Percentiles rank a stretch among this genome's conserved stretches.
Evolutionary conservation across 1,140 invertebrate species (phyloP).

Genomic region (Belonocnema kinseyi): DNA sequence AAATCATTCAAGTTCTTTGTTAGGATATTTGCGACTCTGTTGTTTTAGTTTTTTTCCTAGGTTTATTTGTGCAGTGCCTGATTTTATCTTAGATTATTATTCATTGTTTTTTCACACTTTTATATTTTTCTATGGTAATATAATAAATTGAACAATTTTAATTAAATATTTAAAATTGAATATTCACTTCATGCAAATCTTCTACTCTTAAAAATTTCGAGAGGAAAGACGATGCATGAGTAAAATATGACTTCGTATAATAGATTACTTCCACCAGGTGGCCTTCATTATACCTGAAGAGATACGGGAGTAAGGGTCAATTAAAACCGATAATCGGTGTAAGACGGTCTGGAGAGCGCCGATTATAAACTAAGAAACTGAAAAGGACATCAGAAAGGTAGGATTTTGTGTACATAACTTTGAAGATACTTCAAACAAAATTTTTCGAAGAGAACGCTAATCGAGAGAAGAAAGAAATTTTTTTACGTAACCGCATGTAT

Average conservation of each 20-base stretch:
- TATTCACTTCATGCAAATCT: too few relatives aligned
- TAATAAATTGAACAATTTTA: too few relatives aligned
- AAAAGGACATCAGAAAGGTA: background rate
- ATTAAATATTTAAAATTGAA: too few relatives aligned
- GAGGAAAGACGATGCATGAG: background rate
- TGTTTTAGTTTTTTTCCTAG: too few relatives aligned
- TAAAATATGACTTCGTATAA: conserved; percentile 16
- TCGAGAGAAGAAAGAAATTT: too few relatives aligned
- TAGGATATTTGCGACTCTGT: background rate
- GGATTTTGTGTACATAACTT: background rate
- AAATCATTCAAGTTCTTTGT: background rate
- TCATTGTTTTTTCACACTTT: too few relatives aligned
- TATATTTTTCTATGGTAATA: too few relatives aligned
- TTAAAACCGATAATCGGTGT: conserved; percentile 2
- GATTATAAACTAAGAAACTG: background rate
- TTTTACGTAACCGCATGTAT: too few relatives aligned
- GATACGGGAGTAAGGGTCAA: conserved; percentile 3
- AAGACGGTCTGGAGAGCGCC: background rate
- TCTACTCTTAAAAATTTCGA: background rate
- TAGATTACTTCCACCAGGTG: background rate
- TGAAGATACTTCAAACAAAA: background rate
- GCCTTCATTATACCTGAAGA: conserved; percentile 13
- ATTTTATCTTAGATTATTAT: too few relatives aligned
- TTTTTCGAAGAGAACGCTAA: too few relatives aligned
- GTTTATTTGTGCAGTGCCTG: too few relatives aligned